Evolutionary conservation across 2,888 invertebrate genomes (phyloP).

Genomic region (Netelia fuscicornis): DNA sequence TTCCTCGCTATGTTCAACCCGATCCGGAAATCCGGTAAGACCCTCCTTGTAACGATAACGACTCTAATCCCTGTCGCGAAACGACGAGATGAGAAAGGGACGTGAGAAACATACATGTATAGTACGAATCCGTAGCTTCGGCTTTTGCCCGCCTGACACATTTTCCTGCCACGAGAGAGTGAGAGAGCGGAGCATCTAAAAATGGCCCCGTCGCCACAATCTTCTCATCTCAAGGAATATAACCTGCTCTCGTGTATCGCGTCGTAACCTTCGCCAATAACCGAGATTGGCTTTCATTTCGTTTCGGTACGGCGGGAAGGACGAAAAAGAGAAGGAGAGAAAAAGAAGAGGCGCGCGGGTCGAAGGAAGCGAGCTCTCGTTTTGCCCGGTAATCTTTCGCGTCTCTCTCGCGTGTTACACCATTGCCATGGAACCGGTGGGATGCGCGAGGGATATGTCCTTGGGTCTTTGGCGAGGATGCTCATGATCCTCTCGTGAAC

Average conservation of each 20-base stretch:
- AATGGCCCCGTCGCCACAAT: constrained; percentile 29
- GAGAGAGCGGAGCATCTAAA: constrained; percentile 1
- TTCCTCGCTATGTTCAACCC: neutral
- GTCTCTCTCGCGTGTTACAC: neutral
- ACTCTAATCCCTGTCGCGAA: constrained; percentile 53
- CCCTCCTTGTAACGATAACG: constrained; percentile 31
- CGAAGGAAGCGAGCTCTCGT: constrained; percentile 22
- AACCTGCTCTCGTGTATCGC: constrained; percentile 70
- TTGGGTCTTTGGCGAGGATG: constrained; percentile 31
- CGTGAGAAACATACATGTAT: neutral
- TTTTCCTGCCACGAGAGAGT: constrained; percentile 10
- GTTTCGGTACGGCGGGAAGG: constrained; percentile 54
- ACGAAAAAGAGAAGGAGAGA: neutral
- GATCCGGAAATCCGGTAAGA: constrained; percentile 27
- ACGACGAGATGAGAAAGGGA: constrained; percentile 19
- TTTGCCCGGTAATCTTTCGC: constrained; percentile 73
- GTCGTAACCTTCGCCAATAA: constrained; percentile 77
- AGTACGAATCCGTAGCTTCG: constrained; percentile 2
- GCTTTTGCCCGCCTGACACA: constrained; percentile 40
- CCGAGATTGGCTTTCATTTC: constrained; percentile 79
- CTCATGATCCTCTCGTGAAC: constrained; percentile 35
- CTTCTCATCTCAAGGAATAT: constrained; percentile 62
- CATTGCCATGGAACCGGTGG: neutral
- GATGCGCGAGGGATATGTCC: constrained; percentile 16
- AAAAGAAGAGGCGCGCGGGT: neutral